Base-by-base conservation (phyloP, 2,888 invertebrate species). In the Aporophyla nigra region DNA sequence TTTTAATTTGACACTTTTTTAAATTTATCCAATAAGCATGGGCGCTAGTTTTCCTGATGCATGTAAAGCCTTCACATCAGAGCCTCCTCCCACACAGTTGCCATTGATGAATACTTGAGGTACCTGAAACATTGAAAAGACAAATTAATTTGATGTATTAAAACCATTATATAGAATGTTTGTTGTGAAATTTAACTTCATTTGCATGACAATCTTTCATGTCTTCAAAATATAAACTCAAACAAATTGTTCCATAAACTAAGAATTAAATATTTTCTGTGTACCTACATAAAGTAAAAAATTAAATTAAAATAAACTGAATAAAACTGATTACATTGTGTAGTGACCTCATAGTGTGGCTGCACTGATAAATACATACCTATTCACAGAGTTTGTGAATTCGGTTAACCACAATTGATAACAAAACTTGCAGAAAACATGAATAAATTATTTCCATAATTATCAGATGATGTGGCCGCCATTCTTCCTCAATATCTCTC, bases 61-160 rank as follows among this genome's bases (percentile, higher is more conserved):
- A 84, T 97, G 97, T 86, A 99, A 93, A 56, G 97, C 97, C 90
- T 98, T 98, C 0, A 99, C 98, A 91, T 99, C 99, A 5, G 98
- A 98, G 5, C 99, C 99, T 56, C 99, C 99, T 9, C 99, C 99
- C 75, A 99, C 97, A 92, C 98, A 99, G 91, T 98, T 97, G 4
- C 99, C 99, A 90, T 99, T 98, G 58, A 99, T 97, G 94, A 99
- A 99, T 4, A 99, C 99, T 90, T 99, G 97, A 0, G 99, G 99
- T 4, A 99, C 99, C 98, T 99, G 95, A 40, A 96, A 97, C 81
- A 76, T 68, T 27, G 51, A 78, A 83, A 56, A 72, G 43, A 65
- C 21, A 53, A 58, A 71, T 69, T 61, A 74, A 10, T 56, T 59
- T 65, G 59, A 66, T 12, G 40, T 58, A 59, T 51, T n/a, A 54